These are phyloP conservation scores for Malurus cyaneus DNA, from an alignment of 2,113 vertebrate genomes.

Conservation along the genomic window DNA sequence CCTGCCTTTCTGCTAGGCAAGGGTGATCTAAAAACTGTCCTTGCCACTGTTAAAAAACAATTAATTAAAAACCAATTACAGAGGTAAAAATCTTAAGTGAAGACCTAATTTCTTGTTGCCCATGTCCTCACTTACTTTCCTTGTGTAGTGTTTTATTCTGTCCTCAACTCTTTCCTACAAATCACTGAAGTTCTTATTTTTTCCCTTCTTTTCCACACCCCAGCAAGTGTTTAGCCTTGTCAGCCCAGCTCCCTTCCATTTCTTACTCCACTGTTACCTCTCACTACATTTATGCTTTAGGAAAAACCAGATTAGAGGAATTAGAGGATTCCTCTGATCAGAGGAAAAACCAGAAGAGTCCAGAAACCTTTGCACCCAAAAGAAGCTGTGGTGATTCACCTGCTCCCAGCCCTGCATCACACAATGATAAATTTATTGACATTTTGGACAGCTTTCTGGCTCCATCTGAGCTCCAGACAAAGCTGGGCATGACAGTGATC, in stretches of 20 bases:
- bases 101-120: background rate
- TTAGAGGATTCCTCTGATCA: background rate
- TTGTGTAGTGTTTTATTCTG: background rate
- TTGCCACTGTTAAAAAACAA: background rate
- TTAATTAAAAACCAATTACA: background rate
- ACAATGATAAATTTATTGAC: background rate
- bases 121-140: background rate
- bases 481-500: background rate
- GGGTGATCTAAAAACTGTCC: background rate
- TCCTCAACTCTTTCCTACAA: background rate
- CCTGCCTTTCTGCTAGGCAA: background rate
- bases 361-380: background rate
- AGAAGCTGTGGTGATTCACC: background rate
- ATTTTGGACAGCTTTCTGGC: background rate
- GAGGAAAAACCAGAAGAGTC: background rate
- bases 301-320: background rate
- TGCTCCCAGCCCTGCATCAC: background rate
- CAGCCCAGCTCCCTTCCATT: background rate
- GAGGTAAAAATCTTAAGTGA: background rate
- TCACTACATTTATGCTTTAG: background rate
- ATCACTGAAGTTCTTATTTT: background rate
- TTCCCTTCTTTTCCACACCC: background rate
- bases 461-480: background rate
- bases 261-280: background rate
- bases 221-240: background rate